A percentile compares a stretch with the other conserved stretches of the same genome.
Evolutionary conservation across 2,113 vertebrate species (phyloP).

Genomic region (Mystacornis crossleyi): DNA sequence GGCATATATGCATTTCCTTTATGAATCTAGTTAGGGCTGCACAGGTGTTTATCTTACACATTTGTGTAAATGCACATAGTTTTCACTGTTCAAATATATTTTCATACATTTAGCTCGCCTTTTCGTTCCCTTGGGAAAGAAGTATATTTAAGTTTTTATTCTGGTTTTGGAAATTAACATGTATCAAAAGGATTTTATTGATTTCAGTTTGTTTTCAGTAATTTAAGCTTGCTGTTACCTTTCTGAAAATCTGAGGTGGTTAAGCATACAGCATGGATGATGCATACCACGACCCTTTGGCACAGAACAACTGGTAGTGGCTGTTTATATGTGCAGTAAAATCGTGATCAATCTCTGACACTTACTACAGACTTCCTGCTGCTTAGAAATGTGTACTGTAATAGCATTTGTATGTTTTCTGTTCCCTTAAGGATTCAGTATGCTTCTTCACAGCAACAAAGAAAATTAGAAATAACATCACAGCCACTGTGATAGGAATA

Average conservation of each 20-base stretch:
- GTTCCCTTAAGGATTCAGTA: slow-evolving; percentile 70
- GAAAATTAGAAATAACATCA: slow-evolving; percentile 74
- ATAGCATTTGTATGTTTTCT: slow-evolving; percentile 76
- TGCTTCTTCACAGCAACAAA: slow-evolving; percentile 62
- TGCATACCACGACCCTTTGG: slow-evolving; percentile 28
- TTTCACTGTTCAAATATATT: neutral
- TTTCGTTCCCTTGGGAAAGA: slow-evolving; percentile 8
- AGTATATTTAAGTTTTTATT: neutral
- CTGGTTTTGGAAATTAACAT: neutral
- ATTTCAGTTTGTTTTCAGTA: slow-evolving; percentile 51
- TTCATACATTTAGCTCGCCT: neutral
- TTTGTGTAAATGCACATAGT: neutral
- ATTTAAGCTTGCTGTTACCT: slow-evolving; percentile 33
- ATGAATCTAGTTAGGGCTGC: neutral
- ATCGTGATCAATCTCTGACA: slow-evolving; percentile 76
- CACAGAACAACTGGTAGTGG: slow-evolving; percentile 29
- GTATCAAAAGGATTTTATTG: neutral
- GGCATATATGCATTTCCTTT: neutral
- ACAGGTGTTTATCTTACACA: fast-evolving
- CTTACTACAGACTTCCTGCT: slow-evolving; percentile 73
- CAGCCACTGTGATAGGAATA: slow-evolving; percentile 23
- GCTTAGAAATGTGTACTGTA: slow-evolving; percentile 71
- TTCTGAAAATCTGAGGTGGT: slow-evolving; percentile 46
- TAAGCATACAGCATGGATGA: slow-evolving; percentile 14
- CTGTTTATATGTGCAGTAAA: slow-evolving; percentile 68